Evolutionary conservation across 2,113 vertebrate species (phyloP), one percentile per base, ranked within the genome.

Genomic region (Sapayoa aenigma): DNA sequence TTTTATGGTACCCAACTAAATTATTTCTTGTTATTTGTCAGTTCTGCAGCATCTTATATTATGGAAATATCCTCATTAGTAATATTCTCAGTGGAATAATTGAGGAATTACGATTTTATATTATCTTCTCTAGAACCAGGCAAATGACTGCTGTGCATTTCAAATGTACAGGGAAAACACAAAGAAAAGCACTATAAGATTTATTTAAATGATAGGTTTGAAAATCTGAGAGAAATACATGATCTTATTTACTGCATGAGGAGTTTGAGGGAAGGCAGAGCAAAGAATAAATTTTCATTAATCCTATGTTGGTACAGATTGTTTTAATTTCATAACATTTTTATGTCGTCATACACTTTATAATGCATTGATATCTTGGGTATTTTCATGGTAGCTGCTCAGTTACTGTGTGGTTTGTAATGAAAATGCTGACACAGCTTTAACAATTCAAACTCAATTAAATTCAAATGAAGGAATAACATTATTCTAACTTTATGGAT

Each of bases 91-190:
- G 35, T 15, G 19, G 67, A 95, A 86, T 84, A 90, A 96, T 92
- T 39, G 23, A 42, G 46, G 5, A 50, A 89, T 89, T 93, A 67
- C 17, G 24, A 79, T 81, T 92, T 93, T 87, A 66, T 92, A 14
- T 49, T 60, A 85, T 69, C 35, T 91, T 78, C 87, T 74, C 60
- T 60, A 87, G 85, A 87, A 80, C 31, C 31, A 88, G 66, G 63
- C 14, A 95, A 89, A 93, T 47, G 31, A 56, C 83, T 82, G 33
- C 35, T 84, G 15, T 73, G n/a, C 59, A 74, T 93, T 95, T 94
- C 11, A 33, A 87, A 94, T 44, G 56, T 33, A 37, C 27, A 84
- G 33, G 33, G 56, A 65, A 67, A 73, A 58, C 23, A 35, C 6
- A 41, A 27, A 76, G 20, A 62, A 46, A 75, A 53, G 0, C 19